phyloP scores from a whole-genome alignment of 2,113 vertebrate genomes.

The Phalacrocorax pelagicus region DNA sequence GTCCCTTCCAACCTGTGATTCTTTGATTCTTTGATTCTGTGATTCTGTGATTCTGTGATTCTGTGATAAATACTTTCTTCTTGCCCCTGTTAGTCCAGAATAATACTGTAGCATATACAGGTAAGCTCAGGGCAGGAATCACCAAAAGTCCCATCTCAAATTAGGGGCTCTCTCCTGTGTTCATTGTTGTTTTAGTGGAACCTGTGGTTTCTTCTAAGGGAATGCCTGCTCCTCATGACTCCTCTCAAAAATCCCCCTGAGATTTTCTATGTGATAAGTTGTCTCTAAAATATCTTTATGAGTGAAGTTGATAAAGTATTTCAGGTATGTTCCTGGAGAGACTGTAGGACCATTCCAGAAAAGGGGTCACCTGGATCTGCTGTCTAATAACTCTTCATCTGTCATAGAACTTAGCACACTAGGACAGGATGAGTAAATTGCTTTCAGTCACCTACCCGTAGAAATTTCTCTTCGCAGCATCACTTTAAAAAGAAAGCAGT shows the following conservation, averaged over 20 bases:
- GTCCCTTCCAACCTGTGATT: too few relatives aligned
- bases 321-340: background rate
- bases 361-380: background rate
- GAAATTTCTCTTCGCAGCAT: conserved; percentile 28
- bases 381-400: background rate
- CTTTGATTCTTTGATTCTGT: too few relatives aligned
- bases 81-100: background rate
- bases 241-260: background rate
- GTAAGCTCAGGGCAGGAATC: background rate
- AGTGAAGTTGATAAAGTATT: background rate
- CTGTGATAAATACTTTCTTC: background rate
- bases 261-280: background rate
- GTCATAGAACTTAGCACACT: background rate
- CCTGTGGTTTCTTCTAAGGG: background rate
- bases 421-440: background rate
- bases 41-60: too few relatives aligned
- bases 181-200: background rate
- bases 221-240: background rate
- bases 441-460: background rate
- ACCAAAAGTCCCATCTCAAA: background rate
- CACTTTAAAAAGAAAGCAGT: conserved; percentile 28
- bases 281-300: background rate
- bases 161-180: background rate
- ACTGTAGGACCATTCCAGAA: background rate
- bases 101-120: background rate